phyloP scores from a whole-genome alignment of 2,888 invertebrate species.

The Elmis aenea region DNA sequence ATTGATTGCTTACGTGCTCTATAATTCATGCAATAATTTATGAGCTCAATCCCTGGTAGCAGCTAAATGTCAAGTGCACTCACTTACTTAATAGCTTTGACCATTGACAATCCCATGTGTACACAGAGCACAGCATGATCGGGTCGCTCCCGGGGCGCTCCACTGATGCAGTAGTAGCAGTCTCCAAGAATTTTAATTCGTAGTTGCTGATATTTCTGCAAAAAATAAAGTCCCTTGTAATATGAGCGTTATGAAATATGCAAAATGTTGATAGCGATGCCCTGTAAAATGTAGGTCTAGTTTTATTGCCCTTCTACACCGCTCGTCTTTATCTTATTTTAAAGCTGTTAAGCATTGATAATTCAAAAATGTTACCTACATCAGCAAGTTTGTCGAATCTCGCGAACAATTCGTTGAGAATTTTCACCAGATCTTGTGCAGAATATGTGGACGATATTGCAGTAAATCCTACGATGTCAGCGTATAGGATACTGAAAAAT shows the following conservation, averaged over 20 bases:
- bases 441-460: conserved; percentile 93
- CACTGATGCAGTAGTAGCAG: conserved; percentile 97
- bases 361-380: conserved; percentile 47
- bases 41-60: too few species aligned
- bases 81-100: conserved; percentile 89
- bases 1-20: too few species aligned
- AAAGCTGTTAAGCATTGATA: too few species aligned
- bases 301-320: too few species aligned
- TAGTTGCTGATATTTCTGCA: conserved; percentile 87
- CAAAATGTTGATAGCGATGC: neutral
- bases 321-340: too few species aligned
- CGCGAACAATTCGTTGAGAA: conserved; percentile 92
- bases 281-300: neutral
- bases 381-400: conserved; percentile 87
- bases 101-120: conserved; percentile 95
- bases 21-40: too few species aligned
- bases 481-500: conserved; percentile 79
- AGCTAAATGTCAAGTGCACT: too few species aligned
- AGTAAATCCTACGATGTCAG: conserved; percentile 97
- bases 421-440: conserved; percentile 91
- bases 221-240: conserved; percentile 19
- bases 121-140: conserved; percentile 92
- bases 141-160: conserved; percentile 82
- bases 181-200: conserved; percentile 95
- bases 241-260: too few species aligned